Base-by-base conservation (phyloP, 2,113 vertebrate species). In the human (Homo sapiens) region DNA sequence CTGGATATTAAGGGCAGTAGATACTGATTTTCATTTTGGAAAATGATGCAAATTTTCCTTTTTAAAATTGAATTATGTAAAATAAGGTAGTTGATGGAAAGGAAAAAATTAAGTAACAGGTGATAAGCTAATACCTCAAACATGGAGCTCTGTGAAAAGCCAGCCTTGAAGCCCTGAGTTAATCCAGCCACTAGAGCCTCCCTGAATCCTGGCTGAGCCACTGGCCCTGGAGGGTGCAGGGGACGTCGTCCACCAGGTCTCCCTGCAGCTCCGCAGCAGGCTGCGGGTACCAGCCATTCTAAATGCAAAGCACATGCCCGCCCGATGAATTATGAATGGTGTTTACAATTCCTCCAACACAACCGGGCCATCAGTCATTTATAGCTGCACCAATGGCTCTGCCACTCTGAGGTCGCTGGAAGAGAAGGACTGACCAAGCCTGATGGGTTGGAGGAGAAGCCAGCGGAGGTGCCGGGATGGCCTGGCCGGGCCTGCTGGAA, bases 231-330 rank as follows among this genome's bases (percentile, higher is more conserved):
- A 11, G 27, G 18, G 70, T 22, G 70, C n/a, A 2, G 17, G n/a
- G 20, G 64, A 35, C 70, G 1, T 0, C 11, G 4, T 5, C n/a
- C 70, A 1, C 13, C 0, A 23, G n/a, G 70, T 1, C 70, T n/a
- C 9, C 20, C 70, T 40, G 70, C 70, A 9, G 4, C 70, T 38
- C 59, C 2, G 35, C 16, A 17, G 35, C 35, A 18, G 8, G 17
- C 68, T 72, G n/a, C 17, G 8, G 8, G 68, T 22, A 20, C 18
- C 17, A 11, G 70, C 70, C n/a, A 0, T 23, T 40, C 70, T 72
- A 20, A 23, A 38, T 23, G 70, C 70, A n/a, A 10, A 2, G 17
- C n/a, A 72, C 70, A 16, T 1, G 8, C 17, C 64, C 13, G 18
- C 66, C 32, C 20, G 12, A 0, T 40, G 18, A 40, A 22, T 11